Conservation (phyloP, 2,113 vertebrate species). For the Peromyscus leucopus region DNA sequence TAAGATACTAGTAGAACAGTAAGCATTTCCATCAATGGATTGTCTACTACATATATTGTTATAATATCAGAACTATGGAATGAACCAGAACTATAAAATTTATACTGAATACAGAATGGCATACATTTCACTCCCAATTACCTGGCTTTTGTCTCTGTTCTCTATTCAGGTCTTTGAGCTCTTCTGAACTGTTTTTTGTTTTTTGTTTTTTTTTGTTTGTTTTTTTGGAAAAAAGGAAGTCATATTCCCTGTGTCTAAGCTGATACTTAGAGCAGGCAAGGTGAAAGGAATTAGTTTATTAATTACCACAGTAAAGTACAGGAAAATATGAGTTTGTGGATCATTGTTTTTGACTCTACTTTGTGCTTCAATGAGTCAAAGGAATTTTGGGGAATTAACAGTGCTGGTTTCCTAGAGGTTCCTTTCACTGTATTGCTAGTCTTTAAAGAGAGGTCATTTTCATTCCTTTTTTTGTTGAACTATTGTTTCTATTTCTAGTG, state of each 20-base stretch:
- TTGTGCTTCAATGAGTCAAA: background rate
- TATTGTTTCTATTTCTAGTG: background rate
- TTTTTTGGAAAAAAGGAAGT: conserved; percentile 11
- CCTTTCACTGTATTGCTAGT: background rate
- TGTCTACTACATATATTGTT: background rate
- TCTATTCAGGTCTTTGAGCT: background rate
- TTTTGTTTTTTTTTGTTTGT: too few species aligned
- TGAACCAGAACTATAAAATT: background rate
- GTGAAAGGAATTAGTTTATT: conserved; percentile 3
- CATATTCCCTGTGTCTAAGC: background rate
- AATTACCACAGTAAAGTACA: background rate
- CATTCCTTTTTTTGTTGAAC: conserved; percentile 27
- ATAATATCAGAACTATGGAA: background rate
- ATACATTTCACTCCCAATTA: conserved; percentile 29
- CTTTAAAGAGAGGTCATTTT: background rate
- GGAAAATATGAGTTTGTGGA: background rate
- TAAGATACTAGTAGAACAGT: background rate
- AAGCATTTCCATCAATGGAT: background rate
- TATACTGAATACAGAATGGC: conserved; percentile 2
- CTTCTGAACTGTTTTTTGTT: background rate
- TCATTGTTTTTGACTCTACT: background rate
- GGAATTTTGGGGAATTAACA: conserved; percentile 17
- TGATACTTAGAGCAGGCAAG: background rate
- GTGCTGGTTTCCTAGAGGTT: background rate
- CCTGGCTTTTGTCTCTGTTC: background rate